Evolutionary conservation across 1,140 invertebrate species (phyloP).

Genomic region (Diorhabda elongata): DNA sequence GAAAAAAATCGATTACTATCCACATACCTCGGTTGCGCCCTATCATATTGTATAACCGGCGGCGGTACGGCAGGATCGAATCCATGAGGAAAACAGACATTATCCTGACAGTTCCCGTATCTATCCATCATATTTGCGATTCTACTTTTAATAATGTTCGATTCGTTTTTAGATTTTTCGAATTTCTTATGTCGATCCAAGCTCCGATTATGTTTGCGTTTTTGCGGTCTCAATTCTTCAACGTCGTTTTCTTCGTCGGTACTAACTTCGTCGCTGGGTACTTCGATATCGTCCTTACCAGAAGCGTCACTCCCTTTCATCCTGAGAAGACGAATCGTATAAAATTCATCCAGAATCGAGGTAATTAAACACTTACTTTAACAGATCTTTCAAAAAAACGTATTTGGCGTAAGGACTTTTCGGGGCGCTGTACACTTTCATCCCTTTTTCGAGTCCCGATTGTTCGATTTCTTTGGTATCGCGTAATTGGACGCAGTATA

Average conservation of each 20-base stretch:
- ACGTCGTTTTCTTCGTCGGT: not conserved
- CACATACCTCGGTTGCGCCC: no score
- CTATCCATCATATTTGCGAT: not conserved
- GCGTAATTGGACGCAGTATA: constrained; percentile 42
- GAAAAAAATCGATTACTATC: no score
- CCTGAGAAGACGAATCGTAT: not conserved
- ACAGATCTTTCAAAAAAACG: constrained; percentile 41
- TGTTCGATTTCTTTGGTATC: constrained; percentile 32
- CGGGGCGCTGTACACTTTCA: constrained; percentile 41
- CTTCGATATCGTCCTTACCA: not conserved
- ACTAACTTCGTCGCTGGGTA: not conserved
- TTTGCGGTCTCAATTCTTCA: not conserved
- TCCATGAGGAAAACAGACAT: not conserved
- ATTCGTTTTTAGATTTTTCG: not conserved
- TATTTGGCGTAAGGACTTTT: constrained; percentile 39
- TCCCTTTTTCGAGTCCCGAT: constrained; percentile 32
- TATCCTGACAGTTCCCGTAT: not conserved
- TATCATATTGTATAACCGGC: not conserved
- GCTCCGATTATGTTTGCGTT: not conserved
- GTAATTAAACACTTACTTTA: constrained; percentile 37
- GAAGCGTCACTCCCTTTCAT: not conserved
- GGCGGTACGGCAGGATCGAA: not conserved
- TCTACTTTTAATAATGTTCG: not conserved
- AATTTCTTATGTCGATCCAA: not conserved
- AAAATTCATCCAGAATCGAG: not conserved